phyloP scores from a whole-genome alignment of 2,113 vertebrate genomes.

The Aplodontia rufa region DNA sequence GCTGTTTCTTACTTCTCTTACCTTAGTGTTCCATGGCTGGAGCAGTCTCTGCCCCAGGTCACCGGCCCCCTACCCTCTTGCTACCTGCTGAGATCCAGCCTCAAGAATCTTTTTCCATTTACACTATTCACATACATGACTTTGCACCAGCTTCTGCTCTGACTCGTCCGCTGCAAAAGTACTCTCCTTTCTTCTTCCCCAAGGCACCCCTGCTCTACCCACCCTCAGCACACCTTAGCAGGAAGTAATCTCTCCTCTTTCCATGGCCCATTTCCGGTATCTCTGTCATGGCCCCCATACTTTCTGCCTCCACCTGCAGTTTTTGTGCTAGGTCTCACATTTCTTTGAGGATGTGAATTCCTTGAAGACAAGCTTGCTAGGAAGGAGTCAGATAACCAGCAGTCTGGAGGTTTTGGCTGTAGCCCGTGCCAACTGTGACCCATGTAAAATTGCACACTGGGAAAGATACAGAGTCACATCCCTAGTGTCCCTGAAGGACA shows the following conservation, averaged over 20 bases:
- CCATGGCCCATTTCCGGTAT: neutral
- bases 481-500: neutral
- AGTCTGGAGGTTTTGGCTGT: neutral
- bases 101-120: neutral
- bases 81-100: neutral
- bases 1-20: neutral
- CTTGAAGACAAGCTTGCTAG: neutral
- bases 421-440: neutral
- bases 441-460: neutral
- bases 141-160: neutral
- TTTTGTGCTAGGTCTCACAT: neutral
- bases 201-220: neutral
- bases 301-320: neutral
- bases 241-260: neutral
- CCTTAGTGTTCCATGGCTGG: fast-evolving
- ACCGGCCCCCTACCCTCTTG: neutral
- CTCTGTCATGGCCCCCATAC: neutral
- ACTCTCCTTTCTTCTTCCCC: neutral
- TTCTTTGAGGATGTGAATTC: neutral
- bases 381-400: neutral
- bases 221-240: too few relatives aligned
- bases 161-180: neutral
- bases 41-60: neutral
- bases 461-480: neutral
- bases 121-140: neutral